A percentile compares a stretch with the other conserved stretches of the same genome.
These are phyloP conservation scores for Canis aureus DNA, from an alignment of 2,113 vertebrate genomes.

Conservation along the genomic window DNA sequence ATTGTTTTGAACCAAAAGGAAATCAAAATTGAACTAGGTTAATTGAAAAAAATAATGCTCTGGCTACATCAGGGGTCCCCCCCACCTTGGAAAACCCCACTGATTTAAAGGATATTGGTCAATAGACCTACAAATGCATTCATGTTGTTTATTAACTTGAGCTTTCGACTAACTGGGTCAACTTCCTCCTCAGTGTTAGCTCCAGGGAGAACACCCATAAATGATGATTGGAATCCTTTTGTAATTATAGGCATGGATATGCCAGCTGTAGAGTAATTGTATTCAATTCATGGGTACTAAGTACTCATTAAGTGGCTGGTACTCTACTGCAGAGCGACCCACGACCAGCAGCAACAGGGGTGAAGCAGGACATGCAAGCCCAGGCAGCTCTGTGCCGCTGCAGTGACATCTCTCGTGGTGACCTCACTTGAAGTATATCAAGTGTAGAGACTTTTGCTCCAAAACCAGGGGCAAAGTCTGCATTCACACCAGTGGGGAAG, in stretches of 20 bases:
- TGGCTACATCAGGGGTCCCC: not conserved
- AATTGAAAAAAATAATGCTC: not conserved
- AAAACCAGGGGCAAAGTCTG: not conserved
- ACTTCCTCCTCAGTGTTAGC: not conserved
- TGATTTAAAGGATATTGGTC: slow-evolving; percentile 40
- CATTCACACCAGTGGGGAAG: not conserved
- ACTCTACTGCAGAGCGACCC: not conserved
- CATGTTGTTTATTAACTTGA: slow-evolving; percentile 45
- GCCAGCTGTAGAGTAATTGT: not conserved
- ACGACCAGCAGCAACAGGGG: accelerated
- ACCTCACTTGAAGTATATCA: not conserved
- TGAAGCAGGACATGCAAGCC: accelerated
- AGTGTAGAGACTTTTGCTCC: accelerated
- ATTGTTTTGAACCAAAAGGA: slow-evolving; percentile 59
- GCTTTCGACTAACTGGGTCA: slow-evolving; percentile 63
- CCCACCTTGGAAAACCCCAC: not conserved
- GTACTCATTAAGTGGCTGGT: not conserved
- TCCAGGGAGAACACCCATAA: slow-evolving; percentile 9
- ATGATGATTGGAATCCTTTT: not conserved
- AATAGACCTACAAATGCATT: slow-evolving; percentile 5
- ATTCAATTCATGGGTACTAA: not conserved
- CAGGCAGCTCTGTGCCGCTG: accelerated
- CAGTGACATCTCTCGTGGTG: not conserved
- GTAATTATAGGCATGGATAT: not conserved
- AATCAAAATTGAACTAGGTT: slow-evolving; percentile 56